Evolutionary conservation across 2,888 invertebrate species (phyloP), one percentile per base, ranked within the genome.

Genomic region (Caenorhabditis uteleia): DNA sequence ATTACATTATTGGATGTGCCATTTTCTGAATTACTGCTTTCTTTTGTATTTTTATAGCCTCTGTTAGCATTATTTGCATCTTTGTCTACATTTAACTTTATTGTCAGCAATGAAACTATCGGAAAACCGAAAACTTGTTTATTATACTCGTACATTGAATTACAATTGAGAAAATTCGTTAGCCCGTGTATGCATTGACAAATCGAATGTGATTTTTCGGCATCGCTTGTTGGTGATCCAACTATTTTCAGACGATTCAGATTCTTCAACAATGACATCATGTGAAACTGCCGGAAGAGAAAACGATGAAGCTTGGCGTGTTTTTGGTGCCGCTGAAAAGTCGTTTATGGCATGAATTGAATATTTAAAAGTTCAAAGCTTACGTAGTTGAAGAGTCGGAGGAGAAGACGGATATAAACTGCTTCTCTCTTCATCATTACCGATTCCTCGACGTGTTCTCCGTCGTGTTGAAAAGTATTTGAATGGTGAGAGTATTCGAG

Each of bases 341-440:
- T 39, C 34, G 26, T 42, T 39, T 51, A 46, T 43, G 40, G 25
- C 33, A 29, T 31, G 42, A 50, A 39, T 39, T 42, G 51, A 43
- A 43, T 51, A 43, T 51, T 51, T 42, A 50, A 42, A 33, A 51
- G 42, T 25, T 36, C 23, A 18, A 20, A 40, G 47, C 58, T 40
- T 42, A 58, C 58, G 58, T 18, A 58, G 50, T 42, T 58, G 58
- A 46, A 58, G 58, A 36, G 58, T 51, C 4, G 54, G 60, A n/a
- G 54, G 60, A 7, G 60, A 61, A 2, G 60, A 61, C 7, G 60
- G 60, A 40, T 61, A 61, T 31, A 61, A 50, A 48, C 60, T 55
- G 20, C 55, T 61, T 29, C 49, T 31, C 36, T 61, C 60, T 18
- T 61, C 60, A 21, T 61, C 60, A 39, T 54, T 61, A 21, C 54